Base-by-base conservation (phyloP, 2,888 invertebrate species). In the Liodrosophila aerea region DNA sequence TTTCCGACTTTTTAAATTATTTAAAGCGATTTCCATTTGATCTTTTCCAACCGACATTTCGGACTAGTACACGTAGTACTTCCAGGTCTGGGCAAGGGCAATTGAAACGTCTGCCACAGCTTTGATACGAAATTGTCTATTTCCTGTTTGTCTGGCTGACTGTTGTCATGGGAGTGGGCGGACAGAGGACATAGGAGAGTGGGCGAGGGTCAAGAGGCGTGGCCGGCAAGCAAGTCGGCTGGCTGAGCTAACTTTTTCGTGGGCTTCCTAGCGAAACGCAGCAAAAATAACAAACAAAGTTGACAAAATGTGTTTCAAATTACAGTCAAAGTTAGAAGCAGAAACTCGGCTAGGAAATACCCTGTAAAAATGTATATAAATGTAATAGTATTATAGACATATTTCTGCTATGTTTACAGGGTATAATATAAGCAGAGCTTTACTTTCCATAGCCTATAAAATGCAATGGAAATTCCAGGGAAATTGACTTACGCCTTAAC, bases 51-150 rank as follows among this genome's bases (percentile, higher is more conserved):
- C 2, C 9, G 36, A 22, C 7, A 9, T 7, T 15, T 15, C 34
- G 12, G 34, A 7, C n/a, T 12, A n/a, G 4, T 33, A 9, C 12
- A 1, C 22, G 8, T 22, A n/a, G 39, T n/a, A n/a, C 16, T 9
- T 40, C 22, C 37, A 9, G n/a, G 37, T 7, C 37, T n/a, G 15
- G 37, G 9, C 40, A 18, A 51, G 44, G 22, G 8, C 46, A 13
- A 29, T 50, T 30, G 7, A 41, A 60, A 46, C 41, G 66, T 59
- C 71, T 70, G 71, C 44, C 69, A 15, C 65, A 40, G 51, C 45
- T 65, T 71, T 65, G 68, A 64, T 64, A 60, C 47, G 41, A 75
- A 80, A 80, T 80, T 80, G 78, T 75, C 81, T 64, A 80, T 80
- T 80, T 80, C 78, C 78, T 76, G 81, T 64, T 59, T 63, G 83